phyloP scores from a whole-genome alignment of 2,888 invertebrate species.

The Leucania comma region DNA sequence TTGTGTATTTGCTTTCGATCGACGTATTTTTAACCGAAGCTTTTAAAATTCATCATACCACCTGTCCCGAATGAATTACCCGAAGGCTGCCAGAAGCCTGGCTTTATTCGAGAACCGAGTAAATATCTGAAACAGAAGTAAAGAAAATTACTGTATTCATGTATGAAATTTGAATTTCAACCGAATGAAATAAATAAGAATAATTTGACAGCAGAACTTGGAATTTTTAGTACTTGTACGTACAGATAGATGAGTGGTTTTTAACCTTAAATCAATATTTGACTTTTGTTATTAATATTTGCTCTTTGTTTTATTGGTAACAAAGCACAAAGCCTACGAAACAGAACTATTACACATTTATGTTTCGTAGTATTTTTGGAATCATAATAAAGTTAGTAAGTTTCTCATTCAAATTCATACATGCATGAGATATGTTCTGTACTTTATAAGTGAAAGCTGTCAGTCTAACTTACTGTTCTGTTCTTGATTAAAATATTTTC shows the following conservation, averaged over 20 bases:
- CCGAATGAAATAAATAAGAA: slow-evolving; percentile 47
- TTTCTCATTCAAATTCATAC: no score
- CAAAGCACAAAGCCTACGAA: no score
- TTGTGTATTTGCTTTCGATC: neutral
- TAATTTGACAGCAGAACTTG: slow-evolving; percentile 22
- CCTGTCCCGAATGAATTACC: slow-evolving; percentile 5
- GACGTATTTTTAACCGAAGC: slow-evolving; percentile 17
- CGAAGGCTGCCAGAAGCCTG: slow-evolving; percentile 13
- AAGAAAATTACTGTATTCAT: slow-evolving; percentile 52
- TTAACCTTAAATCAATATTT: neutral
- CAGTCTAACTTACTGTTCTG: no score
- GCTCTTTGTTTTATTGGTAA: neutral
- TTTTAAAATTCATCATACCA: slow-evolving; percentile 12
- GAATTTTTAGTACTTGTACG: neutral
- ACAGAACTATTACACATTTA: no score
- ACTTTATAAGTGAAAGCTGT: no score
- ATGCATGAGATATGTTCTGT: no score
- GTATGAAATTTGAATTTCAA: slow-evolving; percentile 56
- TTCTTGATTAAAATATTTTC: no score
- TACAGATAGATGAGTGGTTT: neutral
- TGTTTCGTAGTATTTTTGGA: no score
- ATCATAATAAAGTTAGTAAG: no score
- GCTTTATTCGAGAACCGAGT: slow-evolving; percentile 23
- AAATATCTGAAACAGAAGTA: slow-evolving; percentile 27
- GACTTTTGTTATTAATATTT: neutral